phyloP scores from a whole-genome alignment of 1,140 invertebrate genomes.

The Bombus balteatus region DNA sequence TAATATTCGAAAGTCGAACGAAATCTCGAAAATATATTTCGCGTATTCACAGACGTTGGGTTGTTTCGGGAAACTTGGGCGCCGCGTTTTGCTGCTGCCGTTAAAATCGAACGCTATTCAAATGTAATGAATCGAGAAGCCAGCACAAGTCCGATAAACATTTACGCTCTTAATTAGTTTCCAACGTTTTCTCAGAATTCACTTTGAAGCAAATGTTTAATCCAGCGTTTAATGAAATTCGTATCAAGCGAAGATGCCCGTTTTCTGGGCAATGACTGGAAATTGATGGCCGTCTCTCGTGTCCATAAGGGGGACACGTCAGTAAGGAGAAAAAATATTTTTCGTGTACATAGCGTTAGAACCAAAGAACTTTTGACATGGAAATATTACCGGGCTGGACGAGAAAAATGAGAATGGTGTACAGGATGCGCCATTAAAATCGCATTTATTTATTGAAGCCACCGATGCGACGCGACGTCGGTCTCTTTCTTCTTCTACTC shows the following conservation, averaged over 20 bases:
- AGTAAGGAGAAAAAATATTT: not conserved
- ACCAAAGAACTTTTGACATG: constrained; percentile 42
- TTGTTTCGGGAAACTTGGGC: not conserved
- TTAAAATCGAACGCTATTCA: not conserved
- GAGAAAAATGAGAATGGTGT: constrained; percentile 11
- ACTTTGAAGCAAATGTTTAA: not conserved
- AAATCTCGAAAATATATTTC: too few relatives aligned
- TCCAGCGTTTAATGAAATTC: not conserved
- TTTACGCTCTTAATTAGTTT: constrained; percentile 3
- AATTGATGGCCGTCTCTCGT: too few relatives aligned
- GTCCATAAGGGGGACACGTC: not conserved
- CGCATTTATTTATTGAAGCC: constrained; percentile 59
- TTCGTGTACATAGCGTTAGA: constrained; percentile 4
- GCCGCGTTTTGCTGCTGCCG: not conserved
- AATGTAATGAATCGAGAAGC: not conserved
- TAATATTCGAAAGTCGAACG: too few relatives aligned
- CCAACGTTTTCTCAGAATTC: not conserved
- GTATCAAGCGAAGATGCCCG: not conserved
- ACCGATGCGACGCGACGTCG: not conserved
- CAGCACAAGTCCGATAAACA: not conserved
- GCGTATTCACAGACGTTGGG: too few relatives aligned
- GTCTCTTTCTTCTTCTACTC: constrained; percentile 16
- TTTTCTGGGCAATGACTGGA: too few relatives aligned
- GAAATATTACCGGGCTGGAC: constrained; percentile 12
- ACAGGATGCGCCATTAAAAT: constrained; percentile 52